A percentile compares a stretch with the other conserved stretches of the same genome.
These are phyloP conservation scores for Cryptocephalus primarius DNA, from an alignment of 2,888 invertebrate species.

Conservation along the genomic window DNA sequence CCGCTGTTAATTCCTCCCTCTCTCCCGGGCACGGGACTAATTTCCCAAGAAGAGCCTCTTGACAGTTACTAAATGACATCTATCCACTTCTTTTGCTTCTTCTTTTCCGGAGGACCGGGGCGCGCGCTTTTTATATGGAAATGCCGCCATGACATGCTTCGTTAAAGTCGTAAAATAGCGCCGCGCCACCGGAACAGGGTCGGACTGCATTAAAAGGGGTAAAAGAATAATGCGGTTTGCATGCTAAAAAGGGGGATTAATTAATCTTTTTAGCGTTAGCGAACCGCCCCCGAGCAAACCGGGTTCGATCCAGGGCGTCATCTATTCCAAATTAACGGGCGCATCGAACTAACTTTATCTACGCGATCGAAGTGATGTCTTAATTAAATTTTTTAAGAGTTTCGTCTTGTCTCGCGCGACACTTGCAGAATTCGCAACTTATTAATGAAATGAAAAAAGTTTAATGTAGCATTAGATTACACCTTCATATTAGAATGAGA, in stretches of 20 bases:
- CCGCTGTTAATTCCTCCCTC: too few relatives aligned
- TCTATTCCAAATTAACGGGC: too few relatives aligned
- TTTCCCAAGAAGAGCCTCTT: not conserved
- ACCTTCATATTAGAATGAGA: too few relatives aligned
- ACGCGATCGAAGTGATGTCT: too few relatives aligned
- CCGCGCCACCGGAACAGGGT: conserved; percentile 30
- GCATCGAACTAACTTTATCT: too few relatives aligned
- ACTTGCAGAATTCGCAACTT: too few relatives aligned
- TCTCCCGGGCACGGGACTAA: not conserved
- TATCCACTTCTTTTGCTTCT: not conserved
- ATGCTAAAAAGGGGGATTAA: conserved; percentile 32
- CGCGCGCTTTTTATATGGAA: not conserved
- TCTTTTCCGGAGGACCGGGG: not conserved
- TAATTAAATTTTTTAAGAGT: too few relatives aligned
- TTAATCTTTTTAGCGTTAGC: conserved; percentile 28
- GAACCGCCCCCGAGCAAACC: not conserved
- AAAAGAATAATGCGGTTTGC: conserved; percentile 35
- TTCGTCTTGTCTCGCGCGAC: too few relatives aligned
- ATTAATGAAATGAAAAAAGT: too few relatives aligned
- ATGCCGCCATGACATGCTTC: conserved; percentile 29
- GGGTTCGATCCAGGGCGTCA: too few relatives aligned
- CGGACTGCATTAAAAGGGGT: conserved; percentile 32
- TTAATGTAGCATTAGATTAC: too few relatives aligned
- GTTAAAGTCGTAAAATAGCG: conserved; percentile 36
- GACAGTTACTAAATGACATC: not conserved